These are phyloP conservation scores for Rhegmatorhina hoffmannsi DNA, from an alignment of 2,113 vertebrate species.

Conservation along the genomic window DNA sequence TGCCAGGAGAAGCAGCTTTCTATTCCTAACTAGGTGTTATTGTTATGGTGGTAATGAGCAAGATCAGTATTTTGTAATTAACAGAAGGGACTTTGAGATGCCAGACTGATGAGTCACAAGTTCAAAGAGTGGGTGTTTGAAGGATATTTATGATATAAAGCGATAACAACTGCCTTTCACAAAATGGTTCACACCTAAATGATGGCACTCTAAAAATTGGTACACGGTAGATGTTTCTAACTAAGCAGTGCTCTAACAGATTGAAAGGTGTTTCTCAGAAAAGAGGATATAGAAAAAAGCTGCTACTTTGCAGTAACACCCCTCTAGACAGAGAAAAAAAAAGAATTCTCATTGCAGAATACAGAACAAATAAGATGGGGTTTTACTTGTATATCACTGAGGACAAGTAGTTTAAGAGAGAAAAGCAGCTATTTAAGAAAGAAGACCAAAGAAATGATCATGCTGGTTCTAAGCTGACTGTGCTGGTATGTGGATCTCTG, in stretches of 20 bases:
- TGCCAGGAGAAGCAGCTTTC: not conserved
- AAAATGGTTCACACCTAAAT: not conserved
- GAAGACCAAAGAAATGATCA: not conserved
- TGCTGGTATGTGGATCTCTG: not conserved
- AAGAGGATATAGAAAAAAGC: not conserved
- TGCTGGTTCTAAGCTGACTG: not conserved
- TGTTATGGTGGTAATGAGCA: not conserved
- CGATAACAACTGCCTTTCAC: slow-evolving; percentile 10
- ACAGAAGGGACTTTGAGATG: slow-evolving; percentile 9
- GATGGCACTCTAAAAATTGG: not conserved
- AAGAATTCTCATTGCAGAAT: not conserved
- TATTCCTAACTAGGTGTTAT: not conserved
- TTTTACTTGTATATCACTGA: not conserved
- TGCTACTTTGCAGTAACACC: not conserved
- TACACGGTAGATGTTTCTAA: not conserved
- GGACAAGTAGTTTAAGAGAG: not conserved
- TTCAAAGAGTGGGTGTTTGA: slow-evolving; percentile 17
- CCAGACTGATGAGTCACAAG: slow-evolving; percentile 8
- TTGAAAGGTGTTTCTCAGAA: not conserved
- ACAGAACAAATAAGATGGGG: not conserved
- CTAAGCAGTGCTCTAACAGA: not conserved
- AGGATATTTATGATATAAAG: not conserved
- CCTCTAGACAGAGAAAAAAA: not conserved
- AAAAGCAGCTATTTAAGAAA: not conserved
- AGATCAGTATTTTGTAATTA: slow-evolving; percentile 13